Base-by-base conservation (phyloP, 2,797 vertebrate species). In the Bradypodion ventrale region DNA sequence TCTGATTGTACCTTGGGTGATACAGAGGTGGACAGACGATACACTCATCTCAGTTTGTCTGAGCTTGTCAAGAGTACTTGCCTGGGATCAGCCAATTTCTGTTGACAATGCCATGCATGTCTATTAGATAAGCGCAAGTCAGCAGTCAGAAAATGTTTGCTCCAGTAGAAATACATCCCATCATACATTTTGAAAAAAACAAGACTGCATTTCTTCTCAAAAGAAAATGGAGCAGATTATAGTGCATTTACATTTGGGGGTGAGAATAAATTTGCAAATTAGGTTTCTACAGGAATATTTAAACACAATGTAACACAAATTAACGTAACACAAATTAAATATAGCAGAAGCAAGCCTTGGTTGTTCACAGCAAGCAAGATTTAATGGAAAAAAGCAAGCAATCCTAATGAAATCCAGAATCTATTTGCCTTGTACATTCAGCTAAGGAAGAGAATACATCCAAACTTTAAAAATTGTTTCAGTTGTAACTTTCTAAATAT, bases 361-460 rank as follows among this genome's bases (percentile, higher is more conserved):
- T 13, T 56, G 32, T 62, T 62, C n/a, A 9, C 35, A 15, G 65
- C 23, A 81, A 42, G 16, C 27, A 70, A 80, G 15, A 72, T 44
- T 32, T 79, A 32, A 52, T 49, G 66, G 82, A 84, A 86, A 80
- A 84, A 77, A 46, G 2, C 16, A 66, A 70, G 10, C 16, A 70
- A 56, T 85, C 88, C 81, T 82, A 77, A 83, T 78, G 87, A 49
- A 60, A 73, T 32, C 27, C 72, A 62, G 80, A 90, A 21, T 13
- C 7, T 29, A 59, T 66, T 73, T 29, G 68, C 4, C 8, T 62
- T 78, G 9, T 59, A 68, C 4, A 74, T 89, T 83, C 12, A 10
- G 35, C 87, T 82, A 80, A 72, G 52, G 62, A 89, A 70, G 86
- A 78, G 16, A 88, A 88, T 84, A 85, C 2, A 56, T 49, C 35